Conservation (phyloP, 2,797 vertebrate genomes). For the Smutsia gigantea region DNA sequence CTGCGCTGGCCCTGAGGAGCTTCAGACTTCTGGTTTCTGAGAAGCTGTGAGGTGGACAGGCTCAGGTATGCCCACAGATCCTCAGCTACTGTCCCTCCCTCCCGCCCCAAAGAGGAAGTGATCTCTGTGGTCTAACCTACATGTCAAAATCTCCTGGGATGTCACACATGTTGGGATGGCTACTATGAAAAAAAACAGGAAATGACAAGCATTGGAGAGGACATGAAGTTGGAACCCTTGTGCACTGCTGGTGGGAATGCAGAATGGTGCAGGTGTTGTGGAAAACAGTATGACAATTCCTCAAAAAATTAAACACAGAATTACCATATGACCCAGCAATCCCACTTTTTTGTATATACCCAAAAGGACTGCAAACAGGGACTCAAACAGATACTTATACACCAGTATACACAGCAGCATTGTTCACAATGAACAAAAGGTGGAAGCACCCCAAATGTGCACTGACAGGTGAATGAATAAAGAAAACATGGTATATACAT, state of each 20-base stretch:
- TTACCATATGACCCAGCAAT: background rate
- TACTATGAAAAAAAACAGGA: background rate
- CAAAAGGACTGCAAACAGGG: background rate
- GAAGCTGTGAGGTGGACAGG: background rate
- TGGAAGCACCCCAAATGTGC: background rate
- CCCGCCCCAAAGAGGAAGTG: conserved; percentile 35
- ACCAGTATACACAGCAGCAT: conserved; percentile 20
- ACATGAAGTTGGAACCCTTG: background rate
- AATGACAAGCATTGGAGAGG: background rate
- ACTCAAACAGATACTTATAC: conserved; percentile 2
- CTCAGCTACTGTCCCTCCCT: background rate
- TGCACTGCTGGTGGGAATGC: background rate
- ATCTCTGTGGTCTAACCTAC: conserved; percentile 29
- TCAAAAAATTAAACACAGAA: background rate
- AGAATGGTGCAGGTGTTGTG: background rate
- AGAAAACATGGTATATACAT: background rate
- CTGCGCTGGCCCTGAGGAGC: background rate
- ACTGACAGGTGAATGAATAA: background rate
- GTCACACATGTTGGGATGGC: conserved; percentile 5
- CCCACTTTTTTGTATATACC: background rate
- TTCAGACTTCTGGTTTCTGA: conserved; percentile 9
- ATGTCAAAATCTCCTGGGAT: conserved; percentile 31
- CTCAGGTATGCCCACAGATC: background rate
- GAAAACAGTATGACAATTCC: background rate
- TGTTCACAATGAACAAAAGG: background rate